These are phyloP conservation scores for Hymenopus coronatus DNA, from an alignment of 2,888 invertebrate genomes.

Conservation along the genomic window DNA sequence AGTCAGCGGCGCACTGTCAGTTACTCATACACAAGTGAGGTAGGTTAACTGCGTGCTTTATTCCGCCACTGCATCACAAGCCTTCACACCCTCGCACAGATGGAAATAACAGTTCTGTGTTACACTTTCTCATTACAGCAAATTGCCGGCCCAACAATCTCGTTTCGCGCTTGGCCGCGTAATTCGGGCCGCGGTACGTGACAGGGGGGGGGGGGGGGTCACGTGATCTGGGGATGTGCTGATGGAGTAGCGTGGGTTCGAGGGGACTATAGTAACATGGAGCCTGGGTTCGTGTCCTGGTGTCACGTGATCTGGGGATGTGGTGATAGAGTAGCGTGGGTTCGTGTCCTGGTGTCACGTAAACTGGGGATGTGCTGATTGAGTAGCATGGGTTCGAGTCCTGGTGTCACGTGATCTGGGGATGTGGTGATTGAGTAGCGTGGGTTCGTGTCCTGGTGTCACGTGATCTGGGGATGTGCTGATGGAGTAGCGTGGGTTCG, in stretches of 20 bases:
- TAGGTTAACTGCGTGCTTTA: background rate
- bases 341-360: no score
- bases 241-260: background rate
- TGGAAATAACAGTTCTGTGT: slow-evolving; percentile 3
- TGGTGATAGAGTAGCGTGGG: no score
- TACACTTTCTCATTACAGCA: slow-evolving; percentile 25
- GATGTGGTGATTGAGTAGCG: no score
- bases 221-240: background rate
- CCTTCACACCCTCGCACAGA: background rate
- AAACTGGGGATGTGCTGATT: no score
- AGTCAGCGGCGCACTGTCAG: background rate
- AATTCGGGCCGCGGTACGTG: slow-evolving; percentile 9
- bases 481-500: no score
- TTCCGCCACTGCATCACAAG: background rate
- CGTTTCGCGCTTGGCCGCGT: slow-evolving; percentile 24
- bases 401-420: no score
- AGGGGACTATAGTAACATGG: no score
- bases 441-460: no score
- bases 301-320: no score
- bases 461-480: no score
- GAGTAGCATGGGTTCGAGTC: no score
- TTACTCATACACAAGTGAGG: background rate
- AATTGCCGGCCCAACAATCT: slow-evolving; percentile 22
- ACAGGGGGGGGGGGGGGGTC: background rate
- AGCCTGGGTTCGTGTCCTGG: no score